Evolutionary conservation across 2,888 invertebrate species (phyloP).

Genomic region (Lottia scabra): DNA sequence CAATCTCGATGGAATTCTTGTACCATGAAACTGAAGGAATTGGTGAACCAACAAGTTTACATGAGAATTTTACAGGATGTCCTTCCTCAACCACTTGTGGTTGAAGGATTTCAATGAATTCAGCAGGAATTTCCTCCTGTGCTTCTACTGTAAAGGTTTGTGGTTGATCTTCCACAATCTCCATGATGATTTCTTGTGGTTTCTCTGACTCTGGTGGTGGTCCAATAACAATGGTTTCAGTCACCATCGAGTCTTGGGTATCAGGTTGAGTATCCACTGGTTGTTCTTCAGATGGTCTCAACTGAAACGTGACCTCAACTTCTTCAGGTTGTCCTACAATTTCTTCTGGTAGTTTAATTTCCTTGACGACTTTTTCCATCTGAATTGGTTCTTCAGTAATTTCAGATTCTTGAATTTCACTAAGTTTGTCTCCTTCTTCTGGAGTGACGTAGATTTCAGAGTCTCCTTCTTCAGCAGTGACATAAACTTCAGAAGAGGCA

Average conservation of each 20-base stretch:
- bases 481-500: slow-evolving; percentile 28
- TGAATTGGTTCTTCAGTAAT: slow-evolving; percentile 37
- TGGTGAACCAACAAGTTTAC: slow-evolving; percentile 60
- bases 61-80: slow-evolving; percentile 52
- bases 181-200: slow-evolving; percentile 13
- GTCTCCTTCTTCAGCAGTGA: slow-evolving; percentile 27
- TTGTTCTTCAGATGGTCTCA: background rate
- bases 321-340: slow-evolving; percentile 2
- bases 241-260: slow-evolving; percentile 11
- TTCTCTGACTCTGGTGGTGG: slow-evolving; percentile 39
- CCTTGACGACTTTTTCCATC: slow-evolving; percentile 42
- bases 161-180: slow-evolving; percentile 40
- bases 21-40: slow-evolving; percentile 62
- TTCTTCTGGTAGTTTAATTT: slow-evolving; percentile 38
- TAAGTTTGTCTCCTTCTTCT: slow-evolving; percentile 6
- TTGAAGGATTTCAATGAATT: slow-evolving; percentile 61
- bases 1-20: slow-evolving; percentile 50
- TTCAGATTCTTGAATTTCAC: slow-evolving; percentile 16
- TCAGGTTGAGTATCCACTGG: background rate
- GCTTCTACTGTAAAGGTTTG: slow-evolving; percentile 38
- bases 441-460: slow-evolving; percentile 34
- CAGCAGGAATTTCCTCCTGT: slow-evolving; percentile 56
- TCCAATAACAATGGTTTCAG: slow-evolving; percentile 27
- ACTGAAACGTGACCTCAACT: background rate
- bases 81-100: slow-evolving; percentile 62